These are phyloP conservation scores for human DNA, from an alignment of 2,113 vertebrate species.

Conservation along the genomic window GRCh38 chr6:62298501-62299000, in stretches of 20 bases:
- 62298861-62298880: background rate
- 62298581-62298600: background rate
- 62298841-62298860: conserved; percentile 8
- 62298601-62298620: conserved; percentile 2
- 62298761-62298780: conserved; percentile 37
- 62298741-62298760: conserved; percentile 70
- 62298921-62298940: conserved; percentile 25
- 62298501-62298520: background rate
- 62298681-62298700: conserved; percentile 60
- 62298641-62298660: conserved; percentile 37
- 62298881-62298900: conserved; percentile 35
- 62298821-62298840: background rate
- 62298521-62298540: background rate
- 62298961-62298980: background rate
- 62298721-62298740: conserved; percentile 53
- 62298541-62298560: conserved; percentile 36
- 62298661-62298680: conserved; percentile 38
- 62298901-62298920: background rate
- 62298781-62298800: conserved; percentile 25
- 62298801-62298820: conserved; percentile 36
- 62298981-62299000: conserved; percentile 3
- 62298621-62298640: conserved; percentile 30
- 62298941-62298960: background rate
- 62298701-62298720: conserved; percentile 62
- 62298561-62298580: background rate